Conservation (phyloP, 2,797 vertebrate species). For the Hozukius guyotensis region DNA sequence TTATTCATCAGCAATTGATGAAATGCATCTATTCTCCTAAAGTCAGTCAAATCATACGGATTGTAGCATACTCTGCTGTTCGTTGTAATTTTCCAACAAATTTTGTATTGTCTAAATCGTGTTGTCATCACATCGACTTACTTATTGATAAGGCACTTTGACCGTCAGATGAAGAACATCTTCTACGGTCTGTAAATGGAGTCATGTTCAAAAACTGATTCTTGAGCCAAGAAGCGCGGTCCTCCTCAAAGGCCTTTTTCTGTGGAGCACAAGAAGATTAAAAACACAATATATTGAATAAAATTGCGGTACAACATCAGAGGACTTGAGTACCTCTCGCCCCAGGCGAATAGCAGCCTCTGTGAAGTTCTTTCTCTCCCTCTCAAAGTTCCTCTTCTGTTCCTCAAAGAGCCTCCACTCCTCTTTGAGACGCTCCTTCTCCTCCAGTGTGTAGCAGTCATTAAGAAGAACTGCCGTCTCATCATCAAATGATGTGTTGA, state of each 20-base stretch:
- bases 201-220: conserved; percentile 86
- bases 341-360: conserved; percentile 96
- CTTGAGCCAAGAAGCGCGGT: conserved; percentile 83
- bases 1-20: background rate
- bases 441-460: conserved; percentile 96
- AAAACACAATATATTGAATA: background rate
- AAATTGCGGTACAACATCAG: background rate
- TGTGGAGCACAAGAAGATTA: conserved; percentile 19
- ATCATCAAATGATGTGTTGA: conserved; percentile 91
- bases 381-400: conserved; percentile 96
- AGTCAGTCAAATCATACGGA: background rate
- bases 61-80: background rate
- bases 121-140: conserved; percentile 50
- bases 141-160: conserved; percentile 81
- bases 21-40: background rate
- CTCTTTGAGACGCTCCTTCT: conserved; percentile 95
- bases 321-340: conserved; percentile 85
- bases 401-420: conserved; percentile 95
- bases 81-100: background rate
- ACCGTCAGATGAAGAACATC: conserved; percentile 74
- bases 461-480: conserved; percentile 92
- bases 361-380: conserved; percentile 94
- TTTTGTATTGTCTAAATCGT: background rate
- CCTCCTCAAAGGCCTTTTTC: conserved; percentile 84
- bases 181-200: conserved; percentile 79